A percentile compares a stretch with the other conserved stretches of the same genome.
Evolutionary conservation across 2,888 invertebrate species (phyloP).

Genomic region (Smittia aterrima): DNA sequence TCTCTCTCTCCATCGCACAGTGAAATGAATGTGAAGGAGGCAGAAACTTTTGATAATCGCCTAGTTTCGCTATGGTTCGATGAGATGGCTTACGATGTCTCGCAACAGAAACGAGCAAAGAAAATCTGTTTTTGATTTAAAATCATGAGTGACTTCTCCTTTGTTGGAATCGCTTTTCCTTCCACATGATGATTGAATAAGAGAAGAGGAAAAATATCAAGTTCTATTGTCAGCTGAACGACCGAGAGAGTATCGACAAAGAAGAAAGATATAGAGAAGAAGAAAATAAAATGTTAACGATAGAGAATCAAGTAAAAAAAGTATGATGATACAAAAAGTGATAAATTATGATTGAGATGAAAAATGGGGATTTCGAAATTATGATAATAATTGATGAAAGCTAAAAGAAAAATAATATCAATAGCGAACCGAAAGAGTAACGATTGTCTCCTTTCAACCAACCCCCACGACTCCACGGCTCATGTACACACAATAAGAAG

Average conservation of each 20-base stretch:
- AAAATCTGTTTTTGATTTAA: slow-evolving; percentile 22
- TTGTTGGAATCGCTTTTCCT: not conserved
- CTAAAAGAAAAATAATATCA: slow-evolving; percentile 18
- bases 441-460: slow-evolving; percentile 13
- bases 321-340: slow-evolving; percentile 40
- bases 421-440: slow-evolving; percentile 20
- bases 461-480: not conserved
- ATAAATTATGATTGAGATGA: slow-evolving; percentile 40
- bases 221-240: slow-evolving; percentile 12
- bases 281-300: slow-evolving; percentile 11
- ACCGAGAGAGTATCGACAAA: slow-evolving; percentile 13
- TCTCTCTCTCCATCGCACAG: too few species aligned
- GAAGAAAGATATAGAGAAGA: not conserved
- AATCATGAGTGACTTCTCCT: slow-evolving; percentile 9
- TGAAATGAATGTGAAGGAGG: not conserved
- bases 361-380: slow-evolving; percentile 39
- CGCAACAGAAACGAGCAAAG: not conserved
- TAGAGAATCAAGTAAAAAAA: slow-evolving; percentile 19
- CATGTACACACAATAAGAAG: not conserved
- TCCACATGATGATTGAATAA: not conserved
- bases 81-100: not conserved
- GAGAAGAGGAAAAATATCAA: slow-evolving; percentile 10
- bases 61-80: not conserved
- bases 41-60: not conserved
- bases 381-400: slow-evolving; percentile 39